These are phyloP conservation scores for human (Homo sapiens) DNA, from an alignment of 2,113 vertebrate species.

Conservation along the genomic window DNA sequence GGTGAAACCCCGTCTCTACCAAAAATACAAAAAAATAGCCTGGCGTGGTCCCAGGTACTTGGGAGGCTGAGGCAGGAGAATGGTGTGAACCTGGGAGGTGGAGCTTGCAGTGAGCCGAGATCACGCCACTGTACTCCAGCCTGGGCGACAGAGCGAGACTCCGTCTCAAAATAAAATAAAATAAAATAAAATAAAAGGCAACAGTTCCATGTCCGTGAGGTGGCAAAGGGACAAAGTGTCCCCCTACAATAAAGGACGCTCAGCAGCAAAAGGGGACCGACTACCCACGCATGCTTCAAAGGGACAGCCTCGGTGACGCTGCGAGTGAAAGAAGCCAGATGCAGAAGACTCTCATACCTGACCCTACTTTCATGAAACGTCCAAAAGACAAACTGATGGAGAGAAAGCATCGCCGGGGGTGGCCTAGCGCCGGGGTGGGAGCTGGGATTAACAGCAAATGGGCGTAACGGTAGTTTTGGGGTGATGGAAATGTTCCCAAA, in stretches of 20 bases:
- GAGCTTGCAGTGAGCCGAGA: too few species aligned
- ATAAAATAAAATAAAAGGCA: neutral
- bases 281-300: neutral
- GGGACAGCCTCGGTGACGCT: accelerated
- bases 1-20: too few species aligned
- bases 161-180: too few species aligned
- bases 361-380: neutral
- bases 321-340: neutral
- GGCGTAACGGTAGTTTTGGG: neutral
- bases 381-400: neutral
- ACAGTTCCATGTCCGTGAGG: neutral
- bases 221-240: neutral
- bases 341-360: neutral
- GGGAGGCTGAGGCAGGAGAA: too few species aligned
- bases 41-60: too few species aligned
- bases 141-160: accelerated
- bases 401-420: too few species aligned
- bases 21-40: too few species aligned
- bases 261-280: neutral
- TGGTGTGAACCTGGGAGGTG: accelerated
- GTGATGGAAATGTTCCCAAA: neutral
- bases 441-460: neutral
- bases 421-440: neutral
- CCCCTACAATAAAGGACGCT: neutral
- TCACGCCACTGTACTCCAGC: too few species aligned